A percentile compares a stretch with the other conserved stretches of the same genome.
Evolutionary conservation across 1,140 invertebrate species (phyloP).

Genomic region (Melitaea cinxia): DNA sequence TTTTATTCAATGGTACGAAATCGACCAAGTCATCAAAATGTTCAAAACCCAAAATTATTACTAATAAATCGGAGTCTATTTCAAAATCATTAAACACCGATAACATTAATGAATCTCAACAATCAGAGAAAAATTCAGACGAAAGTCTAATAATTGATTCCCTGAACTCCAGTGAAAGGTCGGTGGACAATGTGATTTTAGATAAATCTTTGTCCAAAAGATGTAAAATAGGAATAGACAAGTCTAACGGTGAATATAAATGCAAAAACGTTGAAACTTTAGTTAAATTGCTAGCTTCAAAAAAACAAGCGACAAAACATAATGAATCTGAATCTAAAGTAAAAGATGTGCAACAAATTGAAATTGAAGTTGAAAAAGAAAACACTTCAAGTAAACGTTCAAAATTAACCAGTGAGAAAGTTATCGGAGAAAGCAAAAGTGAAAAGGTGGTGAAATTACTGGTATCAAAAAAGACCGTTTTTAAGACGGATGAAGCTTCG

Average conservation of each 20-base stretch:
- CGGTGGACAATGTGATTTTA: constrained; percentile 3
- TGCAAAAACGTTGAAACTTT: constrained; percentile 51
- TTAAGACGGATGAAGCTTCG: constrained; percentile 67
- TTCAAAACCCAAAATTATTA: constrained; percentile 35
- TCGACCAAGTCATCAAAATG: constrained; percentile 38
- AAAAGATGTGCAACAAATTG: constrained; percentile 31
- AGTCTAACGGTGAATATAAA: constrained; percentile 41
- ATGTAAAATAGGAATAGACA: constrained; percentile 31
- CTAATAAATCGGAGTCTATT: constrained; percentile 35
- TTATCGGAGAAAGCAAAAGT: constrained; percentile 44
- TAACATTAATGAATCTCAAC: constrained; percentile 48
- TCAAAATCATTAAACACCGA: constrained; percentile 22
- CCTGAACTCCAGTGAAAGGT: constrained; percentile 10
- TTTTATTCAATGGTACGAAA: constrained; percentile 25
- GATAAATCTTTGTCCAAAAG: constrained; percentile 36
- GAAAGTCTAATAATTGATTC: constrained; percentile 13
- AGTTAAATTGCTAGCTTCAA: constrained; percentile 54
- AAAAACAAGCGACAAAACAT: constrained; percentile 40
- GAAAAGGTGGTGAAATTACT: constrained; percentile 65
- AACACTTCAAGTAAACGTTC: constrained; percentile 29
- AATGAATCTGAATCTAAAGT: constrained; percentile 27
- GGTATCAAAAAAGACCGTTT: constrained; percentile 65
- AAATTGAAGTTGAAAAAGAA: constrained; percentile 26
- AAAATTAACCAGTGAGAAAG: constrained; percentile 44
- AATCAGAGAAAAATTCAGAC: constrained; percentile 20